phyloP scores from a whole-genome alignment of 1,140 invertebrate genomes.

The Carcinoscorpius rotundicauda region DNA sequence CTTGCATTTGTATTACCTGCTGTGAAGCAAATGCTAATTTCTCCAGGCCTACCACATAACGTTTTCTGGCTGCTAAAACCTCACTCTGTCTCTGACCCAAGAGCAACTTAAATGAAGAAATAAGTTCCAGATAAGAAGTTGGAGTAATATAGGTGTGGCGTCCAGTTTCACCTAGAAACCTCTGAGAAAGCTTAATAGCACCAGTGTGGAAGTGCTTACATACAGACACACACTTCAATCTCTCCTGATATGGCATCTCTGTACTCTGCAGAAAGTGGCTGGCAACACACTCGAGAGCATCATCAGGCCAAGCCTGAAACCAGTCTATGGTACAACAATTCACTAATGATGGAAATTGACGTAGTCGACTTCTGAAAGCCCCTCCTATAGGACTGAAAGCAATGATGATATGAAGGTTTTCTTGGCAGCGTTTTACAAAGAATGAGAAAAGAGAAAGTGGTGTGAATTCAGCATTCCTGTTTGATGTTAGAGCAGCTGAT shows the following conservation, averaged over 20 bases:
- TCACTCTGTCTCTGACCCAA: constrained; percentile 65
- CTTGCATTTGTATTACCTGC: constrained; percentile 62
- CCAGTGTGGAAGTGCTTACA: constrained; percentile 81
- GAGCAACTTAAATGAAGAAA: constrained; percentile 62
- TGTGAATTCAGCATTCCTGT: constrained; percentile 54
- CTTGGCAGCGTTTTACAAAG: constrained; percentile 69
- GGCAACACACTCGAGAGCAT: constrained; percentile 82
- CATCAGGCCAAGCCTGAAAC: constrained; percentile 80
- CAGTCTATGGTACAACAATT: constrained; percentile 94
- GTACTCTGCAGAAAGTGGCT: constrained; percentile 62
- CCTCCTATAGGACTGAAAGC: constrained; percentile 84
- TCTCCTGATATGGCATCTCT: constrained; percentile 54
- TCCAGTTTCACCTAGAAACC: constrained; percentile 49
- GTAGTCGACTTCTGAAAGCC: constrained; percentile 60
- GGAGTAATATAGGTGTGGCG: constrained; percentile 79
- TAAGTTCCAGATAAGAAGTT: constrained; percentile 76
- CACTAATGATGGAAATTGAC: constrained; percentile 78
- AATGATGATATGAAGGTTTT: constrained; percentile 75
- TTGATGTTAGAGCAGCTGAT: constrained; percentile 28
- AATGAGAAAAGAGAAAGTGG: constrained; percentile 64
- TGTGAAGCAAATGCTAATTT: constrained; percentile 71
- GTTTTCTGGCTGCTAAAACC: constrained; percentile 54
- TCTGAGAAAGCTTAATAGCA: constrained; percentile 41
- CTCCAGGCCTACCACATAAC: constrained; percentile 73
- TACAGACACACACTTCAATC: constrained; percentile 52